A percentile compares a stretch with the other conserved stretches of the same genome.
Conservation (phyloP, 2,113 vertebrate genomes). For the Sylvilagus bachmani region DNA sequence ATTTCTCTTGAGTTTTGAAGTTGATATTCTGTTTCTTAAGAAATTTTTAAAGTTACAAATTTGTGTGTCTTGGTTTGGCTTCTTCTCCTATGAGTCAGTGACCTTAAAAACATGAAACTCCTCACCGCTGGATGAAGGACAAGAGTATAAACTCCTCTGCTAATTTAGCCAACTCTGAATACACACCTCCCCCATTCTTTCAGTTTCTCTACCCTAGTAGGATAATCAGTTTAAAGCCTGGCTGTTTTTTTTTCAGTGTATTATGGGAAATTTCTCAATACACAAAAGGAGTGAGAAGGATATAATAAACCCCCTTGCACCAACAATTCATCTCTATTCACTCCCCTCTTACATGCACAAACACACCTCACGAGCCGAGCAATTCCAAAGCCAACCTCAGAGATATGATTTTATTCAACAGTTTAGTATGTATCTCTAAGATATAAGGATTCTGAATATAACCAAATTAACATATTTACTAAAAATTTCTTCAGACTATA, state of each 20-base stretch:
- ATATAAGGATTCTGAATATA: background rate
- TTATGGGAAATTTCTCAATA: background rate
- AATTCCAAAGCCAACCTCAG: background rate
- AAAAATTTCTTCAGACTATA: background rate
- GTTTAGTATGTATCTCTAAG: background rate
- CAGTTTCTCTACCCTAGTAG: background rate
- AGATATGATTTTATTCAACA: background rate
- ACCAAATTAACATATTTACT: background rate
- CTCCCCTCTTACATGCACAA: no score
- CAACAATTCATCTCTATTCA: background rate
- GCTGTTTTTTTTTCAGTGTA: background rate
- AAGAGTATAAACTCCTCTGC: background rate
- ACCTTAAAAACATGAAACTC: background rate
- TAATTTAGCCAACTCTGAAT: background rate
- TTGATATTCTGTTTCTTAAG: background rate
- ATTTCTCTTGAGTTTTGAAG: slow-evolving; percentile 1
- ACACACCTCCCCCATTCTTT: background rate
- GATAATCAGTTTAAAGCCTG: background rate
- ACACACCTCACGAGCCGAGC: no score
- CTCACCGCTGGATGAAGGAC: background rate
- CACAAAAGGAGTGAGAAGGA: background rate
- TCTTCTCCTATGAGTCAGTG: background rate
- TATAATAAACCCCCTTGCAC: background rate
- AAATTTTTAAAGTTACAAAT: background rate
- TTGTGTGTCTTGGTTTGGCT: background rate